These are phyloP conservation scores for Corythoichthys haematopterus DNA, from an alignment of 2,113 vertebrate species.

Conservation along the genomic window DNA sequence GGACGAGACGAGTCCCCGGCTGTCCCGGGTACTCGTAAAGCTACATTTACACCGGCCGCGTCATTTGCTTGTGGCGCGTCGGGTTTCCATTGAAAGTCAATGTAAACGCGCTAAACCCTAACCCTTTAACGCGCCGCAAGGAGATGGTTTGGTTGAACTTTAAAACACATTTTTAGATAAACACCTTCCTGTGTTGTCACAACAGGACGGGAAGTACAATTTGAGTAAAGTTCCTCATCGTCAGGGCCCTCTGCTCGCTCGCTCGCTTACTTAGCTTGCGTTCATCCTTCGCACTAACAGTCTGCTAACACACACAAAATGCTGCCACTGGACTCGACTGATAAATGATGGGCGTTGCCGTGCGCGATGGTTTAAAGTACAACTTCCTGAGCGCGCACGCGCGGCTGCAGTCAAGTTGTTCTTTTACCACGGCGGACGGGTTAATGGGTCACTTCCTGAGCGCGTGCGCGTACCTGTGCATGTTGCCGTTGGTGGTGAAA, in stretches of 20 bases:
- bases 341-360: conserved; percentile 39
- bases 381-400: conserved; percentile 26
- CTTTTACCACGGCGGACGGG: conserved; percentile 10
- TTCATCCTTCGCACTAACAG: no score
- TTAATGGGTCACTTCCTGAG: conserved; percentile 34
- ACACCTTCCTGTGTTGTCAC: background rate
- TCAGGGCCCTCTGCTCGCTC: background rate
- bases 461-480: conserved; percentile 85
- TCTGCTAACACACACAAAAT: background rate
- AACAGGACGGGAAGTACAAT: background rate
- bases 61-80: no score
- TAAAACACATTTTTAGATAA: background rate
- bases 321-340: conserved; percentile 25
- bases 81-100: no score
- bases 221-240: background rate
- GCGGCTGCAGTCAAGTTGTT: background rate
- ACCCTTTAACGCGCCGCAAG: no score
- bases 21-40: no score
- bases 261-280: background rate
- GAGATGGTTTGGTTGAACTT: no score
- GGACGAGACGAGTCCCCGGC: no score
- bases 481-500: conserved; percentile 99
- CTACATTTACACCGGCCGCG: no score
- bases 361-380: conserved; percentile 26
- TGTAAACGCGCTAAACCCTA: no score